Evolutionary conservation across 1,140 invertebrate species (phyloP), one percentile per base, ranked within the genome.

Genomic region (Sogatella furcifera): DNA sequence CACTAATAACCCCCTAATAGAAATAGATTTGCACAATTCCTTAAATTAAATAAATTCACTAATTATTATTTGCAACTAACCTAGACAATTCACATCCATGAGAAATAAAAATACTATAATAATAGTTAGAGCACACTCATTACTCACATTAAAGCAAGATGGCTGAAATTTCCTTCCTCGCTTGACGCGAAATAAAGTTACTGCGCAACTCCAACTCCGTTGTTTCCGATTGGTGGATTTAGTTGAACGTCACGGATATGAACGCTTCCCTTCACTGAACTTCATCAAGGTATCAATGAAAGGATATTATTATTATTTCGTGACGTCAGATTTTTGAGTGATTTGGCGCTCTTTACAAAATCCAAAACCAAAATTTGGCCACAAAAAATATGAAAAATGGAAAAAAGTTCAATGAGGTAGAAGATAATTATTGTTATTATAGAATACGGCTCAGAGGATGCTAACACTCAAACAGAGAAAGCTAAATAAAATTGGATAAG

Each of bases 71-170:
- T 22, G 22, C 49, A 54, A 60, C 58, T 60, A 41, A 60, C 58
- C 58, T 49, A 53, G 15, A 38, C 21, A 52, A 38, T 42, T 52
- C 58, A 53, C 54, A 60, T 54, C 34, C 57, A 52, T 41, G 10
- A 38, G n/a, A 24, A 58, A 58, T 59, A 28, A 53, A 53, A 43
- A 59, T 58, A 63, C 59, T 52, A 53, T 41, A 43, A 38, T 60
- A 55, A n/a, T 52, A 42, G 53, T 52, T 53, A 60, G 46, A 63
- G 53, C 61, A 59, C 62, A 64, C 60, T 64, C 60, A 62, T 64
- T 66, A 66, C 67, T 66, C 66, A 63, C 65, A 60, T 67, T 62
- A 64, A 63, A 64, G 61, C 67, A 68, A 68, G 64, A 68, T 68
- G 67, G 67, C 64, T 63, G 67, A 67, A 62, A 59, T 68, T 66